phyloP scores from a whole-genome alignment of 1,140 invertebrate species.

The Drosophila tsacasi region DNA sequence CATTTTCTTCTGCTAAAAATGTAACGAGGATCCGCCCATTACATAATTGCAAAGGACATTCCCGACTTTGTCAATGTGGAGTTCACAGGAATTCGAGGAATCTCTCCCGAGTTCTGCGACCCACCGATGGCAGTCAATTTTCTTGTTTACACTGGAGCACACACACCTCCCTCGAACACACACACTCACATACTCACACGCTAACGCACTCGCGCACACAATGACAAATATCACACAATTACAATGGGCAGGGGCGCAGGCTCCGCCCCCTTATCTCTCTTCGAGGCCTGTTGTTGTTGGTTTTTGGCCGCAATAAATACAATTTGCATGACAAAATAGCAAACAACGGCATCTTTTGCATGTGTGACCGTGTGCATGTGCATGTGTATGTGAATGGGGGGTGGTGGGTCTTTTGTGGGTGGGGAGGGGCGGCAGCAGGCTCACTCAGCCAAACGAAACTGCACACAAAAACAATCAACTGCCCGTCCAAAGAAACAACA shows the following conservation, averaged over 20 bases:
- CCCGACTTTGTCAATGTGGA: constrained; percentile 1
- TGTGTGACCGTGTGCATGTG: constrained; percentile 25
- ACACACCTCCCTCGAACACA: not conserved
- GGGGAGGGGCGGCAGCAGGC: constrained; percentile 59
- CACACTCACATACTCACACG: constrained; percentile 4
- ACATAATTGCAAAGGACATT: constrained; percentile 5
- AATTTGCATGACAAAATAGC: constrained; percentile 84
- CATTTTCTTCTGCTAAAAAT: not conserved
- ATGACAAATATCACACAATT: constrained; percentile 80
- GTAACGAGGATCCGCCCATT: not conserved
- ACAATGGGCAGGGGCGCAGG: constrained; percentile 47
- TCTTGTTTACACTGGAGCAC: constrained; percentile 64
- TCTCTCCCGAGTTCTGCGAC: constrained; percentile 33
- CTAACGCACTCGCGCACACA: constrained; percentile 31
- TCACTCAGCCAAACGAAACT: constrained; percentile 79
- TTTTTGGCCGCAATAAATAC: constrained; percentile 81
- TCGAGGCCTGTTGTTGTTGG: constrained; percentile 25
- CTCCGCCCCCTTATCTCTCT: constrained; percentile 48
- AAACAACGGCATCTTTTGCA: constrained; percentile 75
- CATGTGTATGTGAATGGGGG: not conserved
- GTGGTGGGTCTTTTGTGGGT: constrained; percentile 3
- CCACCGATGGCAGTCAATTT: constrained; percentile 72
- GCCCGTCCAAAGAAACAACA: constrained; percentile 40
- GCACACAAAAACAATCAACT: constrained; percentile 81
- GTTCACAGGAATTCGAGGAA: constrained; percentile 38